Base-by-base conservation (phyloP, 2,797 vertebrate genomes). In the Phrynocephalus vlangalii region DNA sequence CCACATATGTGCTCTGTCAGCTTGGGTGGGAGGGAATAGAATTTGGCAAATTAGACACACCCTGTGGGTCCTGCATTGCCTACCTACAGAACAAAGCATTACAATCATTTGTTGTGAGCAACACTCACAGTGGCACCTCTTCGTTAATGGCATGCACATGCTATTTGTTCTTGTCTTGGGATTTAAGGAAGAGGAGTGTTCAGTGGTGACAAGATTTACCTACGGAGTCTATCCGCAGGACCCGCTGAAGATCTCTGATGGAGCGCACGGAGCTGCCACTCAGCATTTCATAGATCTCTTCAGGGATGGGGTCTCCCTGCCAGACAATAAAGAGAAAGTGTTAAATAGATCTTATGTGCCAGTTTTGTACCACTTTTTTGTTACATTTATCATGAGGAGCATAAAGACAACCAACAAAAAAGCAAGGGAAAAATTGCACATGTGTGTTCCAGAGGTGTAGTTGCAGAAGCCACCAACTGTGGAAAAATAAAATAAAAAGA, bases 271-370 rank as follows among this genome's bases (percentile, higher is more conserved):
- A 96, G 90, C 96, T 97, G 94, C 96, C 97, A 92, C 97, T 97
- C 96, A 99, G 97, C 95, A 98, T 96, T 95, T 98, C 96, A 84
- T 98, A 98, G 95, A 99, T 96, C 86, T 98, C 98, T 90, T 96
- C 95, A 0, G 98, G 98, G 94, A 99, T 97, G 86, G 98, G 97
- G 86, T 99, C 98, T 84, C 97, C 97, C 98, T 99, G 97, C 83
- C 92, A 96, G 88, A 94, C 66, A 90, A 93, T 70, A 92, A 91
- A 94, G 72, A 91, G 86, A 92, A 87, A 85, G 22, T 0, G 0
- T 95, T 94, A 94, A 80, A 89, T 72, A 79, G 28, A 50, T 60
- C 15, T 22, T 20, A 79, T 82, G 44, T 89, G 75, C 6, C 79
- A 90, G 85, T 78, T 38, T 28, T 26, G 82, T 1, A 0, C 26